Conservation (phyloP, 23 tunicate genomes). For the Phallusia fumigata region DNA sequence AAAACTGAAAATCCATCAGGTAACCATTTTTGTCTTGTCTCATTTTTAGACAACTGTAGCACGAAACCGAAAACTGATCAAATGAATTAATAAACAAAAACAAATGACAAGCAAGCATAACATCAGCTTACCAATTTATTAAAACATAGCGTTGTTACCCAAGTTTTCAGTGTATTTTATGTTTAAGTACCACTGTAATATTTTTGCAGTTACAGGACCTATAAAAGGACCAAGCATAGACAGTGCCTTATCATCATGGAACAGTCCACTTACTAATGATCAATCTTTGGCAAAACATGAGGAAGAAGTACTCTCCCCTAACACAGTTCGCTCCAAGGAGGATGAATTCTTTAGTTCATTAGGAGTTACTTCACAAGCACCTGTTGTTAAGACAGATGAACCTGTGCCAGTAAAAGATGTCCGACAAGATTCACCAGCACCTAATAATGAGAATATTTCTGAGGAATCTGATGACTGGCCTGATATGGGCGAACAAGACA, state of each 20-base stretch:
- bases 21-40: neutral
- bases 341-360: conserved; percentile 65
- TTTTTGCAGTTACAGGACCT: neutral
- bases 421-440: neutral
- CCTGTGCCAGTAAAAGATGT: neutral
- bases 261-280: neutral
- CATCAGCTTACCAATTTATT: no score
- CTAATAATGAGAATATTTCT: neutral
- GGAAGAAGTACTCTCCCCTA: neutral
- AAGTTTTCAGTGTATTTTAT: no score
- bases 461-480: conserved; percentile 71
- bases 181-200: no score
- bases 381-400: neutral
- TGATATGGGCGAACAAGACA: conserved; percentile 33
- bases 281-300: conserved; percentile 22
- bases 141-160: no score
- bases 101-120: no score
- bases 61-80: no score
- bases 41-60: no score
- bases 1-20: neutral
- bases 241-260: conserved; percentile 57
- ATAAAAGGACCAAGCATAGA: conserved; percentile 74
- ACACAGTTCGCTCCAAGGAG: conserved; percentile 41
- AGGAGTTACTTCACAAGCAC: conserved; percentile 12
- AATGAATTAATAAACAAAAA: no score